phyloP scores from a whole-genome alignment of 2,888 invertebrate genomes.

The Pollenia amentaria region DNA sequence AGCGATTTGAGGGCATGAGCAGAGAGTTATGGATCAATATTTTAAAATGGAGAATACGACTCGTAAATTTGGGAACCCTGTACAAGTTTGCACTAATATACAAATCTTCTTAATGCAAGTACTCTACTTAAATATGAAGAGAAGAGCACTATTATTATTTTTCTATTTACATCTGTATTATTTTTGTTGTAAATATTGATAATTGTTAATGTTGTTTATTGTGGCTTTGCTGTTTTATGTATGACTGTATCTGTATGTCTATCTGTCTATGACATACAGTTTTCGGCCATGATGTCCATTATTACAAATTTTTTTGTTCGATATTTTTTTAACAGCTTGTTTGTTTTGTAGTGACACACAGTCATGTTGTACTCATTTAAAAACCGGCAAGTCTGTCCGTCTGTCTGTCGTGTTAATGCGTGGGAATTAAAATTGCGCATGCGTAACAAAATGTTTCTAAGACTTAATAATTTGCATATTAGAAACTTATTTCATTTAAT shows the following conservation, averaged over 20 bases:
- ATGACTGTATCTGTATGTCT: constrained; percentile 2
- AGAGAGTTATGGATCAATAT: too few species aligned
- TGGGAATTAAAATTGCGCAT: constrained; percentile 71
- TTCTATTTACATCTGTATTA: constrained; percentile 2
- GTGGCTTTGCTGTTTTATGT: background rate
- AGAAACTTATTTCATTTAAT: constrained; percentile 25
- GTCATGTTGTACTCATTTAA: constrained; percentile 64
- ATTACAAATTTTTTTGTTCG: constrained; percentile 29
- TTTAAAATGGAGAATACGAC: too few species aligned
- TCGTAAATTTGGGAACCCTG: background rate
- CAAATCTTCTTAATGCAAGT: constrained; percentile 11
- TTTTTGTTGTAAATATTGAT: constrained; percentile 35
- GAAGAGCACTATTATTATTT: background rate
- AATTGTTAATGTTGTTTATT: constrained; percentile 1
- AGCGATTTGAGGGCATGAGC: too few species aligned
- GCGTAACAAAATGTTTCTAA: constrained; percentile 61
- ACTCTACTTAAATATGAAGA: constrained; percentile 20
- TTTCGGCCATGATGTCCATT: constrained; percentile 73
- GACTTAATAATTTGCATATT: constrained; percentile 54
- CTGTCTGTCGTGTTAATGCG: constrained; percentile 48
- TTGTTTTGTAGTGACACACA: constrained; percentile 51
- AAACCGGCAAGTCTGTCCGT: constrained; percentile 54
- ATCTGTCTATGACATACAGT: constrained; percentile 37
- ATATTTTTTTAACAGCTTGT: constrained; percentile 41
- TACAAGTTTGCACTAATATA: background rate